Conservation (phyloP, 2,888 invertebrate species). For the Amphipoea oculea region DNA sequence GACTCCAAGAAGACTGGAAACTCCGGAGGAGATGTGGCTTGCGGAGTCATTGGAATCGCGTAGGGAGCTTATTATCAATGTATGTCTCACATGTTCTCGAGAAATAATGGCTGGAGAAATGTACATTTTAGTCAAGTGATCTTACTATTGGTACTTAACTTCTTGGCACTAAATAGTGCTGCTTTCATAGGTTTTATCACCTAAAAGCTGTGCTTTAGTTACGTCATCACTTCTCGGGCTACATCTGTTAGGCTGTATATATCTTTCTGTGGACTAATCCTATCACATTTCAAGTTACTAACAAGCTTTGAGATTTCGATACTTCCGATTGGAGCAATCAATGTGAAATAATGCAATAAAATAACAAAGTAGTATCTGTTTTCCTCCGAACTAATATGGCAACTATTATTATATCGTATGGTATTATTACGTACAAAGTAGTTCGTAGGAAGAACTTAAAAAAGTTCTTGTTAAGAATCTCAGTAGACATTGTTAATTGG, state of each 20-base stretch:
- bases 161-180: neutral
- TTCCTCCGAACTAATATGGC: neutral
- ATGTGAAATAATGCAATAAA: neutral
- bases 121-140: neutral
- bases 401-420: conserved; percentile 1
- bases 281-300: conserved; percentile 27
- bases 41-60: conserved; percentile 95
- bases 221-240: conserved; percentile 20
- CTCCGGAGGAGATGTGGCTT: conserved; percentile 94
- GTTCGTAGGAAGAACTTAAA: conserved; percentile 8
- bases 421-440: conserved; percentile 35
- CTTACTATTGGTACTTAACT: neutral
- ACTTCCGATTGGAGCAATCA: neutral
- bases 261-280: conserved; percentile 33
- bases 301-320: conserved; percentile 20
- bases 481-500: conserved; percentile 42
- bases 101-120: conserved; percentile 22
- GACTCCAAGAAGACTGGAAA: conserved; percentile 95
- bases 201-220: neutral
- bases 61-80: conserved; percentile 85
- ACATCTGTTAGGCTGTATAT: conserved; percentile 18
- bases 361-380: neutral
- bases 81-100: conserved; percentile 36
- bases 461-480: conserved; percentile 44
- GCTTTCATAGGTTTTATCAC: neutral